A percentile compares a stretch with the other conserved stretches of the same genome.
Evolutionary conservation across 2,888 invertebrate species (phyloP).

Genomic region (Phoronis australis): DNA sequence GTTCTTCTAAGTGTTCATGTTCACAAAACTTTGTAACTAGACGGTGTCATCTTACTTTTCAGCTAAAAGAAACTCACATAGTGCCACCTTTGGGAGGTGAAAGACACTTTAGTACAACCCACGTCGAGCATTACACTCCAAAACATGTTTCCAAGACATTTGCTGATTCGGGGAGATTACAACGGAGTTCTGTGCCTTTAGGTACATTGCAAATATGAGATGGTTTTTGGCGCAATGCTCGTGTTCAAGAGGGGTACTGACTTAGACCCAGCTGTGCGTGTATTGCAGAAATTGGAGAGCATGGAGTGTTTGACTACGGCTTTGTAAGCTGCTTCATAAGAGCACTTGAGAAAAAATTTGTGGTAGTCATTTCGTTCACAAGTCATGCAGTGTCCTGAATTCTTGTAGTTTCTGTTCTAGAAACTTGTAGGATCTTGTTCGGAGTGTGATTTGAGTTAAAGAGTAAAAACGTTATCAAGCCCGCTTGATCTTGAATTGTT

Average conservation of each 20-base stretch:
- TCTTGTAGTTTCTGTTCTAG: too few species aligned
- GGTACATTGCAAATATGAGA: constrained; percentile 28
- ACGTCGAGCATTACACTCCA: constrained; percentile 36
- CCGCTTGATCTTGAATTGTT: too few species aligned
- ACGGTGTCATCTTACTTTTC: constrained; percentile 13
- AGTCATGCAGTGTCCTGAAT: too few species aligned
- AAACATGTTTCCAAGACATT: constrained; percentile 21
- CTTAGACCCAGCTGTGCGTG: neutral
- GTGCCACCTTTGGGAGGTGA: constrained; percentile 30
- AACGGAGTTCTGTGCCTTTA: constrained; percentile 42
- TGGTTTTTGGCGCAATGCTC: too few species aligned
- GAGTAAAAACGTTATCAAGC: too few species aligned
- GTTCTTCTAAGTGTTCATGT: constrained; percentile 1
- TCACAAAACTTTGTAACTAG: too few species aligned
- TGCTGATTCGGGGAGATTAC: constrained; percentile 32
- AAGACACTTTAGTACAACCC: constrained; percentile 34
- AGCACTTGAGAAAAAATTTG: too few species aligned
- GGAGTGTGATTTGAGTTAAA: too few species aligned
- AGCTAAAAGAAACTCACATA: constrained; percentile 37
- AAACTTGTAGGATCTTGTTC: too few species aligned
- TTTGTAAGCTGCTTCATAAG: too few species aligned
- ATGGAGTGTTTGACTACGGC: neutral
- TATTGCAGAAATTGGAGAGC: neutral
- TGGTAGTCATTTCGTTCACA: too few species aligned
- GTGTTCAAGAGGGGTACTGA: neutral